Evolutionary conservation across 2,797 vertebrate genomes (phyloP), one percentile per base, ranked within the genome.

Genomic region (Chaenodraco wilsoni): DNA sequence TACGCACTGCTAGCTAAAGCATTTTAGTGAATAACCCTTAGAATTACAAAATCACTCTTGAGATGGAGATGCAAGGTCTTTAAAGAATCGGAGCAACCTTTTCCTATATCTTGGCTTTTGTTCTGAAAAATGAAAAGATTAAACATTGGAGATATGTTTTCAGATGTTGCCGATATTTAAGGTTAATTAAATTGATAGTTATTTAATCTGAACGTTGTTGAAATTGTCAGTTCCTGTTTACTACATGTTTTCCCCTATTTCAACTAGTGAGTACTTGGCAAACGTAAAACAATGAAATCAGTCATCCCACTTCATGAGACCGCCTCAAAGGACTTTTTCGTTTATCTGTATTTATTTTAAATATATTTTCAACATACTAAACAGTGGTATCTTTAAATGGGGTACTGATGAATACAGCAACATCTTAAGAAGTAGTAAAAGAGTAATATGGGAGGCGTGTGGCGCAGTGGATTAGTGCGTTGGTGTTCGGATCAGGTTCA

Each of bases 1-100:
- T n/a, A 6, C 6, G 21, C 5, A 14, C 55, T 17, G 7, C 70
- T 46, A 49, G 40, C 31, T 43, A 68, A 74, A 64, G 51, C 40
- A 31, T 57, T 71, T 70, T 33, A 46, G 31, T 65, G 40, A 77
- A 50, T 63, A 76, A 65, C 63, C 44, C 46, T 40, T 72, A 48
- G 12, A 23, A 21, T 51, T 44, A 61, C 55, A 50, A 60, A 54
- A 9, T 5, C 10, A 31, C 16, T 43, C 16, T 10, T 7, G 9
- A 56, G 11, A 48, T 40, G 55, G 31, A 74, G 3, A 16, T 56
- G 7, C 10, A 41, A 67, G 37, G 65, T 33, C 44, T 59, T 62
- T 44, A 5, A 5, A 27, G 44, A n/a, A 65, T 44, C 3, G 13
- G 41, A 15, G 12, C 8, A 37, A 37, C 11, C 0, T 1, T 49